These are phyloP conservation scores for Drosophila kuntzei DNA, from an alignment of 2,888 invertebrate species.

Conservation along the genomic window DNA sequence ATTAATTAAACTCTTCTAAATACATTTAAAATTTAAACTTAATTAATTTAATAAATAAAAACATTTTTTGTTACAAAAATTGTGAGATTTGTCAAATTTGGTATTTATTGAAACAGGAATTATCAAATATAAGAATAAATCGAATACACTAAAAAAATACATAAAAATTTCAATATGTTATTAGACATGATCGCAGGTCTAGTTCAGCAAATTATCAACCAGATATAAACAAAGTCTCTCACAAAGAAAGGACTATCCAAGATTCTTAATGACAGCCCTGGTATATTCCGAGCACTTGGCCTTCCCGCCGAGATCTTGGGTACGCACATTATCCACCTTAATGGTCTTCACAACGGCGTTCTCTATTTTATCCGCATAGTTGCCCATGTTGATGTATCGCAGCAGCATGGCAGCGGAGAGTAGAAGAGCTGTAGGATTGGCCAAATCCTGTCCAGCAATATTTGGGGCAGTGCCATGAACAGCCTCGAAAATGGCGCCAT, in stretches of 20 bases:
- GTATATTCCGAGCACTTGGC: constrained; percentile 99
- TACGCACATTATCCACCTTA: constrained; percentile 92
- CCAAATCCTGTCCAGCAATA: constrained; percentile 98
- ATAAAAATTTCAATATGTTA: not conserved
- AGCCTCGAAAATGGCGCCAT: constrained; percentile 99
- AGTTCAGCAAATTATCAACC: not conserved
- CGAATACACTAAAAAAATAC: not conserved
- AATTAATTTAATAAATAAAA: too few relatives aligned
- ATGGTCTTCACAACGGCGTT: constrained; percentile 93
- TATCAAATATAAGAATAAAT: not conserved
- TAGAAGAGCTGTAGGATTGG: constrained; percentile 98
- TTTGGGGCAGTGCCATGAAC: constrained; percentile 99
- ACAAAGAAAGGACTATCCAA: constrained; percentile 15
- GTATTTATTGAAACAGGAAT: not conserved
- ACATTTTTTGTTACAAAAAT: too few relatives aligned
- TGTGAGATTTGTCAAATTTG: not conserved
- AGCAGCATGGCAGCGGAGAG: constrained; percentile 99
- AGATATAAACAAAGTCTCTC: not conserved
- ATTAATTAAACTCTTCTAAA: too few relatives aligned
- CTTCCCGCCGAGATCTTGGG: constrained; percentile 97
- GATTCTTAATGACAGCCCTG: constrained; percentile 86
- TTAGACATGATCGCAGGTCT: not conserved
- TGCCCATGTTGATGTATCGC: constrained; percentile 92
- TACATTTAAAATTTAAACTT: too few relatives aligned
- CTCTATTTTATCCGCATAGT: constrained; percentile 92